Conservation (phyloP, 2,888 invertebrate genomes). For the Cancer borealis region DNA sequence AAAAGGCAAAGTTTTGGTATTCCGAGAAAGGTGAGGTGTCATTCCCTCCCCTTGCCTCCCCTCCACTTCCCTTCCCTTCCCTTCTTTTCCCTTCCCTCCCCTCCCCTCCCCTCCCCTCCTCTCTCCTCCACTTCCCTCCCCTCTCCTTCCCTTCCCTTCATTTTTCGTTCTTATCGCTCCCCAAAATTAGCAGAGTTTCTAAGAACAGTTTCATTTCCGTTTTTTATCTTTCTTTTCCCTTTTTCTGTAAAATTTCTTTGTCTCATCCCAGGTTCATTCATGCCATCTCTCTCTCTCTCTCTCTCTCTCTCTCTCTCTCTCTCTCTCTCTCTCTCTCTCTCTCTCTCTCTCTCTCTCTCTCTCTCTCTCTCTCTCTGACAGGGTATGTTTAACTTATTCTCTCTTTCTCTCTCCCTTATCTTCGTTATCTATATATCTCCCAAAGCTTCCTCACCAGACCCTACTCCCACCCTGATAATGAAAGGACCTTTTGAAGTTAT, state of each 20-base stretch:
- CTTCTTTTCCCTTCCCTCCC: neutral
- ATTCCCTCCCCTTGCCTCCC: neutral
- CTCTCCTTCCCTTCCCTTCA: too few relatives aligned
- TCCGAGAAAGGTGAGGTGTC: neutral
- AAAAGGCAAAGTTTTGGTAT: conserved; percentile 5
- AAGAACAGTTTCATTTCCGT: too few relatives aligned
- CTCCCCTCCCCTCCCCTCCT: neutral
- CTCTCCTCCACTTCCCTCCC: neutral
- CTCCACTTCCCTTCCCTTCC: neutral
- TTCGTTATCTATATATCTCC: conserved; percentile 33
- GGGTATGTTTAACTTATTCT: too few relatives aligned
- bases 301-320: too few relatives aligned
- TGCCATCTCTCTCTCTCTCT: too few relatives aligned
- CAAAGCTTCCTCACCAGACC: neutral
- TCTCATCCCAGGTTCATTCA: too few relatives aligned
- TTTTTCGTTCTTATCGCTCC: too few relatives aligned
- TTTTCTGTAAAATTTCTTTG: too few relatives aligned
- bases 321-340: neutral
- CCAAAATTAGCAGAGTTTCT: too few relatives aligned
- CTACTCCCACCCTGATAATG: neutral
- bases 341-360: conserved; percentile 36
- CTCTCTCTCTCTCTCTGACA: neutral
- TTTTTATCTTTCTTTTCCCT: too few relatives aligned
- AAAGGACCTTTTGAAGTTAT: conserved; percentile 4
- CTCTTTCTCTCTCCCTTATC: conserved; percentile 13